Percentiles rank a stretch among this genome's conserved stretches.
Evolutionary conservation across 2,888 invertebrate species (phyloP).

Genomic region (Thymelicus lineola): DNA sequence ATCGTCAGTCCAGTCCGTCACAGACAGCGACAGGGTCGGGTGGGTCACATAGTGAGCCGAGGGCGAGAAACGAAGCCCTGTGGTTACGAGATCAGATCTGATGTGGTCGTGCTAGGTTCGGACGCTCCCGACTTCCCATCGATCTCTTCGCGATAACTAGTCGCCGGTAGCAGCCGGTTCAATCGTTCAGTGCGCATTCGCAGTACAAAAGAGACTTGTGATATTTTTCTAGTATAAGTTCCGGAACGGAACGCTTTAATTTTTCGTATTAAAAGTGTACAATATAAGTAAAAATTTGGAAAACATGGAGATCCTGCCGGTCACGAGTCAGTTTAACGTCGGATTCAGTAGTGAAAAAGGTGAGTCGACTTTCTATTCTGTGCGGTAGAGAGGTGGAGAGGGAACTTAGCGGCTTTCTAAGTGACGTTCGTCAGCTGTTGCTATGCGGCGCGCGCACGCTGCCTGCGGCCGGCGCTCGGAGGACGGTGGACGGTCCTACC

Average conservation of each 20-base stretch:
- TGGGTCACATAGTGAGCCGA: constrained; percentile 74
- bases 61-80: constrained; percentile 81
- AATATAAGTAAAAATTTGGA: constrained; percentile 85
- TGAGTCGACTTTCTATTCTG: constrained; percentile 83
- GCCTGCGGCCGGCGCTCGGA: constrained; percentile 28
- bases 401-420: constrained; percentile 74
- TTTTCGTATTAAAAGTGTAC: constrained; percentile 80
- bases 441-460: constrained; percentile 75
- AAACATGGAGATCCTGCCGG: constrained; percentile 92
- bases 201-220: constrained; percentile 85
- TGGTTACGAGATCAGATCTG: constrained; percentile 84
- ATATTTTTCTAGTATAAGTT: constrained; percentile 83
- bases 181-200: constrained; percentile 74
- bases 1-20: constrained; percentile 84
- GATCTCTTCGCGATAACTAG: constrained; percentile 78
- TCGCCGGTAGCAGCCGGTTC: constrained; percentile 72
- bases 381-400: constrained; percentile 62
- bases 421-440: constrained; percentile 68
- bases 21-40: constrained; percentile 80
- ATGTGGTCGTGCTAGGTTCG: constrained; percentile 78
- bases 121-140: constrained; percentile 74
- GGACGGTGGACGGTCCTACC: constrained; percentile 3
- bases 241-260: constrained; percentile 74
- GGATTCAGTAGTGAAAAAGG: constrained; percentile 91
- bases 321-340: constrained; percentile 90